Evolutionary conservation across 2,113 vertebrate genomes (phyloP).

Genomic region (Agelaius tricolor): DNA sequence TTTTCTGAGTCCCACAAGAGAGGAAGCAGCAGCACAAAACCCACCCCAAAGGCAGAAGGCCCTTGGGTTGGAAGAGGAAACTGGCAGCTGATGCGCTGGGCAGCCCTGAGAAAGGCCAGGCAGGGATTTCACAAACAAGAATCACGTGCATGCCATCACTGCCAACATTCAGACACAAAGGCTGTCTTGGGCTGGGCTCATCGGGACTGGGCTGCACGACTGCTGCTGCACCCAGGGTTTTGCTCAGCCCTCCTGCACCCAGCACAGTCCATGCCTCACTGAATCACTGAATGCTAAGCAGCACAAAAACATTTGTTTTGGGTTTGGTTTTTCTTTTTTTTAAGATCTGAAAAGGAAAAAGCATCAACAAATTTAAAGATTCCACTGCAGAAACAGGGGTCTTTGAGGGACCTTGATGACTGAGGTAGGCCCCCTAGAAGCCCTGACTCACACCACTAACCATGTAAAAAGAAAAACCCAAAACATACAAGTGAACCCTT

Average conservation of each 20-base stretch:
- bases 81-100: neutral
- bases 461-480: neutral
- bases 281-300: neutral
- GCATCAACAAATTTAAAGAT: neutral
- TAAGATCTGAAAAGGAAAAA: neutral
- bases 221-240: neutral
- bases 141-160: accelerated
- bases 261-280: neutral
- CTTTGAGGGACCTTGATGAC: neutral
- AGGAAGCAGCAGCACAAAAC: neutral
- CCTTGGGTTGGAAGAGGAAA: neutral
- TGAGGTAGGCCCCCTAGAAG: neutral
- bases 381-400: neutral
- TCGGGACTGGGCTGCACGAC: accelerated
- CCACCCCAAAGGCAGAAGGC: neutral
- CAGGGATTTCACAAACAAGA: neutral
- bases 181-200: neutral
- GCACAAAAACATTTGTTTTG: neutral
- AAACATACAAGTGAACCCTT: neutral
- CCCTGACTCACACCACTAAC: neutral
- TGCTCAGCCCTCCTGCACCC: neutral
- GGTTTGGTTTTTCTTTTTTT: neutral
- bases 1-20: neutral
- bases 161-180: neutral
- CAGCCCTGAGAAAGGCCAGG: neutral